Conservation (phyloP, 1,140 invertebrate genomes). For the Cepaea nemoralis region DNA sequence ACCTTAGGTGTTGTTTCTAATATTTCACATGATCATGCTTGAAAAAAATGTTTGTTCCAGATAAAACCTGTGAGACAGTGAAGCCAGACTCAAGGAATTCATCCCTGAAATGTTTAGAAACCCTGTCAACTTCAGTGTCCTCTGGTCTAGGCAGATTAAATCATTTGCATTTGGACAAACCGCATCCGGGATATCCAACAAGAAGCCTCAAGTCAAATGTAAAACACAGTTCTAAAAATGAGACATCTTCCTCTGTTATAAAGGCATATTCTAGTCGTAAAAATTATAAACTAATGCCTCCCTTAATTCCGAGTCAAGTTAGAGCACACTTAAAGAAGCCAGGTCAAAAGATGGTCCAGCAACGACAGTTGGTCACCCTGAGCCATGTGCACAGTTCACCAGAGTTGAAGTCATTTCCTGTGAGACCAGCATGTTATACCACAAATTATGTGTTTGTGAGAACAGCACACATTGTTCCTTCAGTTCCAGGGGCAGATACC, state of each 20-base stretch:
- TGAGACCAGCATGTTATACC: slow-evolving; percentile 24
- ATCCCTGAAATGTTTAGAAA: slow-evolving; percentile 15
- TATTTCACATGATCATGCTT: no score
- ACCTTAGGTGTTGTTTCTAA: no score
- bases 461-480: slow-evolving; percentile 2
- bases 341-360: background rate
- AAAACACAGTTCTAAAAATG: slow-evolving; percentile 2
- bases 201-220: background rate
- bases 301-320: slow-evolving; percentile 27
- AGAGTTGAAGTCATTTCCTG: slow-evolving; percentile 5
- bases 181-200: background rate
- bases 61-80: background rate
- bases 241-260: background rate
- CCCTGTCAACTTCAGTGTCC: slow-evolving; percentile 7
- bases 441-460: slow-evolving; percentile 27
- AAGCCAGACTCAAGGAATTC: slow-evolving; percentile 10
- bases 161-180: background rate
- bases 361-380: slow-evolving; percentile 25
- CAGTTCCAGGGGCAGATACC: background rate
- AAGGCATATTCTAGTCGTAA: slow-evolving; percentile 38
- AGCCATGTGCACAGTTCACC: background rate
- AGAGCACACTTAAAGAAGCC: background rate
- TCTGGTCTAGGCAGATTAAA: background rate
- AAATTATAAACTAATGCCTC: slow-evolving; percentile 38
- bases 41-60: no score